Conservation (phyloP, 2,888 invertebrate genomes). For the Lepetodrilus schrolli region DNA sequence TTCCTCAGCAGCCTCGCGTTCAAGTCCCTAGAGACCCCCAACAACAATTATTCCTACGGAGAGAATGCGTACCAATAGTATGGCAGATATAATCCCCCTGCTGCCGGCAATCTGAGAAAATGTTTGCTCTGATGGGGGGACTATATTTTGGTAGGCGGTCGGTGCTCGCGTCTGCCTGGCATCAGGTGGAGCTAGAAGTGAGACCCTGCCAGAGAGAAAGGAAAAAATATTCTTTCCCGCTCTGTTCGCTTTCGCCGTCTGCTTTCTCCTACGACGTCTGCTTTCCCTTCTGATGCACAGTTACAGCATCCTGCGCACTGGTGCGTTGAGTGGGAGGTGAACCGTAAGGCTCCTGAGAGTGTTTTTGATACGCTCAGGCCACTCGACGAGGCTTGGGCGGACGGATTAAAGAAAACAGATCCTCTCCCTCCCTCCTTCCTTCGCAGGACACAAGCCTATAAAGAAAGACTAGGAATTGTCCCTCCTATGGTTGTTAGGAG, state of each 20-base stretch:
- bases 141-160: slow-evolving; percentile 13
- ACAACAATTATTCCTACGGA: background rate
- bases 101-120: slow-evolving; percentile 1
- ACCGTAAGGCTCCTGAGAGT: background rate
- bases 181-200: background rate
- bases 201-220: background rate
- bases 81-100: background rate
- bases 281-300: background rate
- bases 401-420: slow-evolving; percentile 24
- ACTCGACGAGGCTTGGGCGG: background rate
- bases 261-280: background rate
- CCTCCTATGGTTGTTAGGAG: background rate
- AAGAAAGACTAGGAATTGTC: background rate
- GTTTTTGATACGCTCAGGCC: slow-evolving; percentile 3
- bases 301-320: slow-evolving; percentile 18
- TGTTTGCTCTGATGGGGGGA: background rate
- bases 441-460: background rate
- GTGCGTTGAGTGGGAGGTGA: slow-evolving; percentile 4
- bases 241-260: background rate
- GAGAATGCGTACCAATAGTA: background rate
- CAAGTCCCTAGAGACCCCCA: background rate
- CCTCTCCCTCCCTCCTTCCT: background rate
- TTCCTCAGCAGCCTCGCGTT: background rate
- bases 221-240: background rate
- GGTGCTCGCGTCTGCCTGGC: too few relatives aligned